Conservation (phyloP, 2,113 vertebrate species). For the Tenrec ecaudatus region DNA sequence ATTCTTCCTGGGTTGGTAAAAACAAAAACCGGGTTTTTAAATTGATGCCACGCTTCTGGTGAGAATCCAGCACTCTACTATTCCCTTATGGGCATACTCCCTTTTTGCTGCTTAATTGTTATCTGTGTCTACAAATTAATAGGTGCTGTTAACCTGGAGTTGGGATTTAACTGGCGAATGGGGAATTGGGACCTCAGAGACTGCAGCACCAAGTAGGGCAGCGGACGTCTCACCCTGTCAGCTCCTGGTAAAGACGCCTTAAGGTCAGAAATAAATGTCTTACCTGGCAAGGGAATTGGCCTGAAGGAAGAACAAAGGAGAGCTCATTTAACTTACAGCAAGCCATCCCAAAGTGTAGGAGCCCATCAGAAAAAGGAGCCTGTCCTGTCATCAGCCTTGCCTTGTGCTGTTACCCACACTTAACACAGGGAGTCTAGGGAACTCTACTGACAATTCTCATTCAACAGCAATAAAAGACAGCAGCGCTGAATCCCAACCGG, state of each 20-base stretch:
- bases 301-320: slow-evolving; percentile 68
- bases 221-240: slow-evolving; percentile 34
- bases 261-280: slow-evolving; percentile 66
- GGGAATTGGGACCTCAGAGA: slow-evolving; percentile 65
- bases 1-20: slow-evolving; percentile 78
- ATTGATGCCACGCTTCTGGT: slow-evolving; percentile 77
- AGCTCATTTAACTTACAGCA: slow-evolving; percentile 66
- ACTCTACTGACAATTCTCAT: neutral
- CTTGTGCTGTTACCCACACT: neutral
- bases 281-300: slow-evolving; percentile 56
- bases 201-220: neutral
- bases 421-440: neutral
- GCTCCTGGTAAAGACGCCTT: slow-evolving; percentile 11
- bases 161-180: slow-evolving; percentile 63
- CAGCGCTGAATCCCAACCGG: neutral
- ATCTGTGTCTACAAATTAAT: slow-evolving; percentile 77
- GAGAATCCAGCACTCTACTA: slow-evolving; percentile 12
- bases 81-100: slow-evolving; percentile 69
- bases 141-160: slow-evolving; percentile 60
- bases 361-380: neutral
- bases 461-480: neutral
- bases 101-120: slow-evolving; percentile 64
- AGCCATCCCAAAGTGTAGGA: slow-evolving; percentile 38
- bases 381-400: neutral
- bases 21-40: slow-evolving; percentile 37